Evolutionary conservation across 1,140 invertebrate species (phyloP), one percentile per base, ranked within the genome.

Genomic region (Drosophila yakuba): DNA sequence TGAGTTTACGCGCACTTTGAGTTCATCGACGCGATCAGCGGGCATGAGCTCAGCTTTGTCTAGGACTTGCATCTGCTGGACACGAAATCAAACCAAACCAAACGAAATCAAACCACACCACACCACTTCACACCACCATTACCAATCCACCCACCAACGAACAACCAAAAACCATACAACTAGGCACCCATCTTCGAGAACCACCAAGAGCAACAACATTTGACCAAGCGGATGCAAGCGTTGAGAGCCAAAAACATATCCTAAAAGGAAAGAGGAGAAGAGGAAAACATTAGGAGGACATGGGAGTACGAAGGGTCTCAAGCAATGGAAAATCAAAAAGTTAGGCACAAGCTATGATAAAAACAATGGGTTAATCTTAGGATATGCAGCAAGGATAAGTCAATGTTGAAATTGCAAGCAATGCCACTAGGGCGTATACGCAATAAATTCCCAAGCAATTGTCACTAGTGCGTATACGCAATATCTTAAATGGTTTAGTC

Each of bases 1-100:
- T 91, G 90, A 91, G 90, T 91, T 90, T 91, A 91, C 88, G 90
- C 75, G 62, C 80, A 91, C 55, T 90, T 91, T 85, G 90, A 91
- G 90, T 91, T 90, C 90, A 91, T 91, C 4, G 90, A 91, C 69
- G 90, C 90, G 6, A 52, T 75, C 12, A 91, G 90, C 62, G 86
- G 88, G 17, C 80, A 88, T 85, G 90, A 91, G 77, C 90, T 91
- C 90, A 91, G 71, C 56, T 91, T 91, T 72, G 90, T 91, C 61
- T 89, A 88, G 44, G 50, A 56, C 14, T 45, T 56, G 51, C 48
- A 83, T 41, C 59, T 43, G 58, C 58, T 50, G 2, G 36, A 17
- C 25, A 59, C 43, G n/a, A 36, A 20, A 32, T 0, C 32, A 32
- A 2, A 32, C 7, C 28, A 32, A 3, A 25, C 3, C 23, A 25